Percentiles rank a stretch among this genome's conserved stretches.
These are phyloP conservation scores for Cryptoprocta ferox DNA, from an alignment of 2,797 vertebrate genomes.

Conservation along the genomic window DNA sequence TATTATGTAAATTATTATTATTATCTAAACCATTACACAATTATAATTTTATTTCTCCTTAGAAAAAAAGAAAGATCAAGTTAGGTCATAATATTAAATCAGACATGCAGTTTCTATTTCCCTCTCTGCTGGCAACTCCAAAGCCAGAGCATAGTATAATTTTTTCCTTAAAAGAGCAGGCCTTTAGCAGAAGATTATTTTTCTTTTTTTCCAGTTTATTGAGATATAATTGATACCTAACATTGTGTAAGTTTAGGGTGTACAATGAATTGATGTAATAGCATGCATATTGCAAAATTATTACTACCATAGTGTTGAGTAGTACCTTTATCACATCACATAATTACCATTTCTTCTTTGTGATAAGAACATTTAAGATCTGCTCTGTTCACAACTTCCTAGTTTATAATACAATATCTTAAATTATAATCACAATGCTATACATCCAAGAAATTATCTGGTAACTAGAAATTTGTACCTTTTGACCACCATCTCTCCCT, in stretches of 20 bases:
- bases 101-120: not conserved
- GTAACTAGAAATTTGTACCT: not conserved
- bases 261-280: not conserved
- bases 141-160: not conserved
- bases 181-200: not conserved
- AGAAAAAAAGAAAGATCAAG: not conserved
- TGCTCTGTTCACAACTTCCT: not conserved
- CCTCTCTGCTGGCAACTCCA: not conserved
- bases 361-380: not conserved
- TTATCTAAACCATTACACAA: not conserved
- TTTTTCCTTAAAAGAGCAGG: not conserved
- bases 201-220: not conserved
- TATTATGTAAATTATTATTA: not conserved
- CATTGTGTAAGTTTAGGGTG: not conserved
- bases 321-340: not conserved
- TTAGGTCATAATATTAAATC: not conserved
- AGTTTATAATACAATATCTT: not conserved
- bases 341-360: not conserved
- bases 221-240: not conserved
- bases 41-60: not conserved
- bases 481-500: not conserved
- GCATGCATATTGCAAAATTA: not conserved
- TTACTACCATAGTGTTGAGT: not conserved
- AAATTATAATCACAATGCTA: not conserved
- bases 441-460: not conserved